Conservation (phyloP, 2,113 vertebrate species). For the Zapornia atra region DNA sequence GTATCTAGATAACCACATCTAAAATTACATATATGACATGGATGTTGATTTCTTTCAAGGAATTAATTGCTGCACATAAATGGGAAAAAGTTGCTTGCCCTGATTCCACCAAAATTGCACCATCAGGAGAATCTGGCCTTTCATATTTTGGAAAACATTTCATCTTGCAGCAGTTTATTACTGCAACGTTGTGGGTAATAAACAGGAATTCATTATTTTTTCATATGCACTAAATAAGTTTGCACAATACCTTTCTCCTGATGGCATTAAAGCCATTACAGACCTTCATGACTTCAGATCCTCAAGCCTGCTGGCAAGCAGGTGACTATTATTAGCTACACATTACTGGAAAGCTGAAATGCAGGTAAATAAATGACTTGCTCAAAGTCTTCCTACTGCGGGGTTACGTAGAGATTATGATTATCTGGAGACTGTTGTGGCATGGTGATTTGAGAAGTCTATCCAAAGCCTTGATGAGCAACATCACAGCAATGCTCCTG, state of each 20-base stretch:
- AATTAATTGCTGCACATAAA: neutral
- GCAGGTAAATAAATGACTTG: neutral
- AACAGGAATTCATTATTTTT: neutral
- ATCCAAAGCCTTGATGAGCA: neutral
- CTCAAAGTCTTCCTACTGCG: neutral
- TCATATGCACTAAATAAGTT: neutral
- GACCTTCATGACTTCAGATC: neutral
- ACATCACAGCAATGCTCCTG: neutral
- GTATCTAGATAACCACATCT: neutral
- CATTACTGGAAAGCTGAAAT: neutral
- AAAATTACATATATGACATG: neutral
- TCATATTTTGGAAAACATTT: neutral
- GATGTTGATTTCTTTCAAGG: neutral
- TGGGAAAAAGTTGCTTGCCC: neutral
- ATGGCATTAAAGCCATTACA: neutral
- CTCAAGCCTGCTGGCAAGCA: neutral
- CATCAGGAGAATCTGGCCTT: neutral
- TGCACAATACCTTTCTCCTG: neutral
- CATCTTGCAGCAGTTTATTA: neutral
- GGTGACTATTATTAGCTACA: neutral
- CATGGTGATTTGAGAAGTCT: neutral
- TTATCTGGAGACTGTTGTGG: neutral
- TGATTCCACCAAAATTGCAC: neutral
- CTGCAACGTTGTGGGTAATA: neutral
- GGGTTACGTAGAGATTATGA: neutral